phyloP scores from a whole-genome alignment of 64 coral and sea anemone genomes.

The Cladopsammia gracilis region DNA sequence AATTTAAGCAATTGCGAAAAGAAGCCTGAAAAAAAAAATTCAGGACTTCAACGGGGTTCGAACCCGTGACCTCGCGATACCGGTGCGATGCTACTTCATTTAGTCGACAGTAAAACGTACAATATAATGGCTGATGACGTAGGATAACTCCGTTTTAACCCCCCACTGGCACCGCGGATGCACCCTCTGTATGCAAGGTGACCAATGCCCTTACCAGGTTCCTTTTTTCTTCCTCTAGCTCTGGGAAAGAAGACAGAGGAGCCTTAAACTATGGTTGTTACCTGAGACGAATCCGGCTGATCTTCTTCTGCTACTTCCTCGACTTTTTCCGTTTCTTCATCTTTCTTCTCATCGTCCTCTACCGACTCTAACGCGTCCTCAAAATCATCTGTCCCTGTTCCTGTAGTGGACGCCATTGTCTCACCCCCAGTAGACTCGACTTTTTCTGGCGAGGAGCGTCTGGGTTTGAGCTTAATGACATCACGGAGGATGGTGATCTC shows the following conservation, averaged over 20 bases:
- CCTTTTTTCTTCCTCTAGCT: too few relatives aligned
- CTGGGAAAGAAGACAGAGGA: neutral
- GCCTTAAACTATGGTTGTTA: neutral
- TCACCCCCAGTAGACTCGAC: constrained; percentile 33
- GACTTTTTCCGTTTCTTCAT: constrained; percentile 7
- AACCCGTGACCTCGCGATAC: too few relatives aligned
- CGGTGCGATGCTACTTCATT: too few relatives aligned
- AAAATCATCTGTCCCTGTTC: constrained; percentile 46
- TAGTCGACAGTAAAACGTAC: too few relatives aligned
- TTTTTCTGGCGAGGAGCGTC: constrained; percentile 36
- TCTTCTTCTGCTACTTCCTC: neutral
- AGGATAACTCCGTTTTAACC: too few relatives aligned
- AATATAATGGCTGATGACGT: too few relatives aligned
- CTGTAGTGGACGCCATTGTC: constrained; percentile 33
- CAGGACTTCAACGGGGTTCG: too few relatives aligned
- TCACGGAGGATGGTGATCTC: constrained; percentile 92
- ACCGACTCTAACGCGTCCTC: constrained; percentile 36
- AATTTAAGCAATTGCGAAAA: too few relatives aligned
- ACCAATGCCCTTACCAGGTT: too few relatives aligned
- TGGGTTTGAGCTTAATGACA: constrained; percentile 79
- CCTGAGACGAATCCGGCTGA: constrained; percentile 22
- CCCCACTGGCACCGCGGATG: too few relatives aligned
- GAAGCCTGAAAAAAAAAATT: too few relatives aligned
- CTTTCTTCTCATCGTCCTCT: constrained; percentile 12
- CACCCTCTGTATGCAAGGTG: too few relatives aligned